phyloP scores from a whole-genome alignment of 2,888 invertebrate species.

The Dicroscelio sp. region DNA sequence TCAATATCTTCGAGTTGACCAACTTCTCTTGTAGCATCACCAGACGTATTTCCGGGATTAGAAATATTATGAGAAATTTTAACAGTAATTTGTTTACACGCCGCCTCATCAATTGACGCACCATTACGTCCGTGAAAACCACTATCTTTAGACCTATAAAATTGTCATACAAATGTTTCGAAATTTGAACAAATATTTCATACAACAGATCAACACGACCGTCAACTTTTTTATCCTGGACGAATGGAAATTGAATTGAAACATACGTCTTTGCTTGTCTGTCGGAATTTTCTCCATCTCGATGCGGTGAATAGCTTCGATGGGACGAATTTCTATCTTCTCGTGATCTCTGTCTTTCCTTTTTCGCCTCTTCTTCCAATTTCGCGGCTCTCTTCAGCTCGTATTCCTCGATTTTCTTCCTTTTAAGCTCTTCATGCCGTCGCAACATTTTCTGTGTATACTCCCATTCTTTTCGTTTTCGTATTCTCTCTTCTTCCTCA shows the following conservation, averaged over 20 bases:
- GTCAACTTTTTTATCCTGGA: too few species aligned
- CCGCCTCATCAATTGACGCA: background rate
- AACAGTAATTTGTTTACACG: background rate
- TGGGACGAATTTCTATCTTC: background rate
- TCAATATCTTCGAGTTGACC: background rate
- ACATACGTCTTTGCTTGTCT: background rate
- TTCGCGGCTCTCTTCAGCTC: constrained; percentile 11
- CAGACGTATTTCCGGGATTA: background rate
- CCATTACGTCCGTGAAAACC: background rate
- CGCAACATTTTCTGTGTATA: constrained; percentile 33
- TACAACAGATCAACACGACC: background rate
- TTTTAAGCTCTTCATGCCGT: background rate
- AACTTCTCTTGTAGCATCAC: background rate
- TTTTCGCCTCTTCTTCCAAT: background rate
- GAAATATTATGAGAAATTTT: background rate
- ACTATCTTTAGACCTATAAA: constrained; percentile 2
- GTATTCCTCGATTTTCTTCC: constrained; percentile 15
- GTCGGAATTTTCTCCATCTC: background rate
- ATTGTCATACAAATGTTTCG: background rate
- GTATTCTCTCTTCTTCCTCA: too few species aligned
- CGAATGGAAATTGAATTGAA: background rate
- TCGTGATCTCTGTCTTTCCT: background rate
- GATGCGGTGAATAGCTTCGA: constrained; percentile 19
- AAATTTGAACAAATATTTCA: background rate
- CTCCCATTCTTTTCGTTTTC: background rate